Evolutionary conservation across 2,113 vertebrate genomes (phyloP), one percentile per base, ranked within the genome.

Genomic region (Cebidichthys violaceus): DNA sequence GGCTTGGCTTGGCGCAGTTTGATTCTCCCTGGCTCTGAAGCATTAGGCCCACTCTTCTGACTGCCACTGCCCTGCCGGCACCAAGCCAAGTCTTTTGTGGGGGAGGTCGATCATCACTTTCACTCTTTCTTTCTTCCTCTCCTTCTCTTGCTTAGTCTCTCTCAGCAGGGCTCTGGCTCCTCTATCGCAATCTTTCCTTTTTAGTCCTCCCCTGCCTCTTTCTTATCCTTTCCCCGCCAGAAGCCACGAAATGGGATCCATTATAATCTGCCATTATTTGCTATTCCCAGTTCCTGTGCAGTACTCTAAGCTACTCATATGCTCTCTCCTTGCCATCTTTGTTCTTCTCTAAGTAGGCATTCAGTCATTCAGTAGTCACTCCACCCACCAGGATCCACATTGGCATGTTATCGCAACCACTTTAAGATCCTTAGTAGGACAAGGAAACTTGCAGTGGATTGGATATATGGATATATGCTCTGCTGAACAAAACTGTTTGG

Each of bases 1-100:
- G 88, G 91, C 88, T 92, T 85, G 87, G 85, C 85, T 91, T 83
- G 90, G 90, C 90, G 83, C 88, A 77, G 82, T 75, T 68, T 82
- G 80, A 88, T 79, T 85, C 85, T 90, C 86, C 45, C 78, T 82
- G 86, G 90, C 88, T 89, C 88, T 75, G 75, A 81, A 90, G 91
- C 75, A 84, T 86, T 86, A 86, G 79, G 66, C 83, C 77, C 81
- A 79, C 84, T 90, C 82, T 29, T 87, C 84, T 72, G 90, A 91
- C 87, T 87, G 86, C 86, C 43, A 37, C 83, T 85, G 91, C 86
- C 92, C 89, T 85, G 86, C 68, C 73, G 89, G 90, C 90, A 69
- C 77, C 62, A 2, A 77, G 90, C 91, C 89, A 93, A 88, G 65
- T 59, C 81, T 91, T 91, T 89, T 86, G 86, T 68, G 55, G 83